Conservation (phyloP, 2,113 vertebrate genomes). For the Drymodes brunneopygia region DNA sequence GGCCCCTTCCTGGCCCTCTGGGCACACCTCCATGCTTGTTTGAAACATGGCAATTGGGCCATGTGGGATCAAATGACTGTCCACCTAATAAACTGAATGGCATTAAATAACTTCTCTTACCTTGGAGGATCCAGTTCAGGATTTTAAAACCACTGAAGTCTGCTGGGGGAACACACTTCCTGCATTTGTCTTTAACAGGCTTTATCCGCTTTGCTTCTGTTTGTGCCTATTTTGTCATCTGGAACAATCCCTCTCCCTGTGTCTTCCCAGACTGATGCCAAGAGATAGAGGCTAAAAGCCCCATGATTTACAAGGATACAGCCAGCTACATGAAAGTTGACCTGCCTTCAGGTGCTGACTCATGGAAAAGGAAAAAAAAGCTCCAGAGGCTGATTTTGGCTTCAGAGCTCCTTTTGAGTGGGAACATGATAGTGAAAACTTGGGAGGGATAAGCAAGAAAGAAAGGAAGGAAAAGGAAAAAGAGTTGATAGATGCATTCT, state of each 20-base stretch:
- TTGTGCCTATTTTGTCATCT: background rate
- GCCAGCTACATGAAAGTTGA: background rate
- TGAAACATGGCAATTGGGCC: fast-evolving
- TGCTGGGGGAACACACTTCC: background rate
- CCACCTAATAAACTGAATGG: background rate
- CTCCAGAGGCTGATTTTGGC: background rate
- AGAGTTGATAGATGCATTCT: background rate
- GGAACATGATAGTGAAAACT: background rate
- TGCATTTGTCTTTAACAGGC: background rate
- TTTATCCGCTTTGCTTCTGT: background rate
- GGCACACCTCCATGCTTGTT: background rate
- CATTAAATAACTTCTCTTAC: background rate
- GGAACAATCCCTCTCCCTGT: background rate
- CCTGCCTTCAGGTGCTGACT: background rate
- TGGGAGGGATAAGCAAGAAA: background rate
- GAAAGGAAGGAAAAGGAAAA: background rate
- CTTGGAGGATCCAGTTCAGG: background rate
- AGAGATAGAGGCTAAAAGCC: background rate
- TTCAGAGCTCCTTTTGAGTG: background rate
- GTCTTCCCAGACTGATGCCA: background rate
- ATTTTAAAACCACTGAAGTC: background rate
- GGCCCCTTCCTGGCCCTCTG: background rate
- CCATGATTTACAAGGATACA: background rate
- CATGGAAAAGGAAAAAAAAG: background rate
- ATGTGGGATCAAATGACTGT: background rate